Percentiles rank a stretch among this genome's conserved stretches.
Evolutionary conservation across 2,797 vertebrate genomes (phyloP).

Genomic region (Poeciliopsis paucimaculata): DNA sequence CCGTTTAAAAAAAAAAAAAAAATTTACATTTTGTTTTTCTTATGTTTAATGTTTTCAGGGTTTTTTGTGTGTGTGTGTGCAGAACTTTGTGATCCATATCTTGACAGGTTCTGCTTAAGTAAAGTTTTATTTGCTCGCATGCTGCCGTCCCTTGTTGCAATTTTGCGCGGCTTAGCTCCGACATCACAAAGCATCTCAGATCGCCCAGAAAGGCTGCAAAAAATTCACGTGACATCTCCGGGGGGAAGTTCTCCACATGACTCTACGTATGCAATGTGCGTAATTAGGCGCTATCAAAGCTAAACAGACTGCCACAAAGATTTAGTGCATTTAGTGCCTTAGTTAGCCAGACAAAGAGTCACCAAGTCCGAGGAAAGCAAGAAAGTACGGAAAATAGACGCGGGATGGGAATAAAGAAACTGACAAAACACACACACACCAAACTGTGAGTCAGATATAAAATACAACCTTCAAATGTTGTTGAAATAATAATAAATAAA

Average conservation of each 20-base stretch:
- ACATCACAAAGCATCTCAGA: constrained; percentile 6
- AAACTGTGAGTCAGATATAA: constrained; percentile 55
- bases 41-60: too few relatives aligned
- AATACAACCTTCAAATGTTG: constrained; percentile 40
- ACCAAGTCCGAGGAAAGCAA: not conserved
- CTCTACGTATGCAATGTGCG: constrained; percentile 27
- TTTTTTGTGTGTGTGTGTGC: too few relatives aligned
- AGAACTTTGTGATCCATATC: too few relatives aligned
- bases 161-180: not conserved
- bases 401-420: constrained; percentile 46
- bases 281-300: constrained; percentile 40
- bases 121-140: not conserved
- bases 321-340: constrained; percentile 20
- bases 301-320: constrained; percentile 34
- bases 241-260: constrained; percentile 29
- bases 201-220: constrained; percentile 25
- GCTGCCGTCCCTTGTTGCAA: not conserved
- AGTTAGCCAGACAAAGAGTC: constrained; percentile 39
- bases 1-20: too few relatives aligned
- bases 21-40: too few relatives aligned
- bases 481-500: constrained; percentile 41
- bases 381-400: constrained; percentile 1
- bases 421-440: constrained; percentile 8
- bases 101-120: too few relatives aligned
- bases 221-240: constrained; percentile 20